Base-by-base conservation (phyloP, 2,797 vertebrate genomes). In the Meda fulgida region DNA sequence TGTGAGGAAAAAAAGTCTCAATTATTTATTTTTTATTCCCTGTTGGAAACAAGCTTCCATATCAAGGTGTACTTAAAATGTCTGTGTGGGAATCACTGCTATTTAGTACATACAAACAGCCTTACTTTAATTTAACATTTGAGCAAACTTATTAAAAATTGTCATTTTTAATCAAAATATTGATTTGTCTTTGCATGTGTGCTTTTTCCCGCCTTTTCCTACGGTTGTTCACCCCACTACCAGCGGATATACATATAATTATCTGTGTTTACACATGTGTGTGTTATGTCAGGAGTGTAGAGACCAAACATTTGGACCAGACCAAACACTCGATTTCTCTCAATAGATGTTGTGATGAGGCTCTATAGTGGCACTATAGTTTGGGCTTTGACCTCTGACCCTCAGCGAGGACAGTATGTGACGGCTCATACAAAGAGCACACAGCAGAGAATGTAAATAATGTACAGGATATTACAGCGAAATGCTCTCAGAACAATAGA, bases 401-500 rank as follows among this genome's bases (percentile, higher is more conserved):
- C 34, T 53, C 34, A 83, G 13, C 14, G 60, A 48, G 36, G 38
- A 77, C 72, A 5, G 31, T 72, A 51, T 48, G 13, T 48, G 55
- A 31, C 26, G 16, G 14, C 31, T 51, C 77, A 31, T 8, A 79
- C 72, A 75, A 51, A 80, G 29, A 88, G 76, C 53, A n/a, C 43
- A 65, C 7, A n/a, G 67, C 26, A 21, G 36, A 75, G 60, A 86
- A 87, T 69, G 51, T 78, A 76, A 36, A 34, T 82, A 76, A 79
- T 48, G 40, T 85, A 72, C 81, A 79, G 84, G 81, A 87, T 58
- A 86, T 84, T 82, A 60, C 23, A 16, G n/a, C 46, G 8, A 34
- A 69, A 78, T 18, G 26, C 66, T 66, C 13, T 16, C 19, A 31
- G 36, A 87, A 85, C 79, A 72, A 81, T 84, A 75, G 43, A 75